Percentiles rank a stretch among this genome's conserved stretches.
These are phyloP conservation scores for Caenorhabditis briggsae DNA, from an alignment of 1,140 invertebrate genomes.

Conservation along the genomic window DNA sequence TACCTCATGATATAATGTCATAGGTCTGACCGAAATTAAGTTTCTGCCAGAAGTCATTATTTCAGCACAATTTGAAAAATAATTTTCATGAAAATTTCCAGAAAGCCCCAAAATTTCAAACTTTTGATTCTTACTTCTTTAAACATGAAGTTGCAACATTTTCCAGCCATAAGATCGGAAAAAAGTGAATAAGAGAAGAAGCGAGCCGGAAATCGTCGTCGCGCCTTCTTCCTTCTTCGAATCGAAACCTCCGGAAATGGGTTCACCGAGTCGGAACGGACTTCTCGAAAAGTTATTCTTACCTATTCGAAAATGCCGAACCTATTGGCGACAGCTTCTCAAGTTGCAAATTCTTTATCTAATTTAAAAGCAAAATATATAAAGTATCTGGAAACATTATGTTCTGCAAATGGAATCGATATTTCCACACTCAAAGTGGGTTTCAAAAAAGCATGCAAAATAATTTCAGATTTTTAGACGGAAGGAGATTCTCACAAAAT, in stretches of 20 bases:
- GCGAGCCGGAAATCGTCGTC: background rate
- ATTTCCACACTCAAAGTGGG: conserved; percentile 49
- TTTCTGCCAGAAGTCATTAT: too few relatives aligned
- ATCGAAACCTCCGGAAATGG: conserved; percentile 16
- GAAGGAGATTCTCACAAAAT: conserved; percentile 65
- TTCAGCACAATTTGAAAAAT: too few relatives aligned
- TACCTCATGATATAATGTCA: too few relatives aligned
- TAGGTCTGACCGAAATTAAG: too few relatives aligned
- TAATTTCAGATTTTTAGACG: conserved; percentile 63
- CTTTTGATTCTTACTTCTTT: too few relatives aligned
- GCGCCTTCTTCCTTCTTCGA: background rate
- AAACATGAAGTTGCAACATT: too few relatives aligned
- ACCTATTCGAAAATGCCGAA: conserved; percentile 31
- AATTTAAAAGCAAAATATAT: conserved; percentile 71
- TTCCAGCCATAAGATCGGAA: background rate
- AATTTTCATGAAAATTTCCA: too few relatives aligned
- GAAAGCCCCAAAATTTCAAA: too few relatives aligned
- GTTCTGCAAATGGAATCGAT: conserved; percentile 70
- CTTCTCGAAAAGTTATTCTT: background rate
- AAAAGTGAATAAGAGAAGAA: background rate
- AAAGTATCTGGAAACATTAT: conserved; percentile 72
- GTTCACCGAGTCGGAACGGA: conserved; percentile 40
- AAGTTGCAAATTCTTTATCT: conserved; percentile 61
- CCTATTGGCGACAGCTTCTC: conserved; percentile 41
- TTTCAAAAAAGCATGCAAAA: background rate